phyloP scores from a whole-genome alignment of 1,140 invertebrate genomes.

The Euglossa dilemma region DNA sequence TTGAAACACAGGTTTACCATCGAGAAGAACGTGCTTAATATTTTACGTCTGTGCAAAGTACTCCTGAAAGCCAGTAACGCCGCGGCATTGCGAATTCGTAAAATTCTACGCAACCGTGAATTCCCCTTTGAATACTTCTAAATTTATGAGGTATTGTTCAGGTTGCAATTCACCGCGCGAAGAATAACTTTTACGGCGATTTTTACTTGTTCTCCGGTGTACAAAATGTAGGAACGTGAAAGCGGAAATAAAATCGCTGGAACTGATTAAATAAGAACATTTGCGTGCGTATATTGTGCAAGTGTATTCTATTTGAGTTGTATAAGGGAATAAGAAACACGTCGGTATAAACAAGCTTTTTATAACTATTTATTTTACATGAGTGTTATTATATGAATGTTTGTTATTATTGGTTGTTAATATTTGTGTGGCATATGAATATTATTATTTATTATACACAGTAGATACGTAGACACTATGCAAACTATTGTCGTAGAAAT shows the following conservation, averaged over 20 bases:
- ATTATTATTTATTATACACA: no score
- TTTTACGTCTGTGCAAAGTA: background rate
- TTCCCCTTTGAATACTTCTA: background rate
- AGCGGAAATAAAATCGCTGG: conserved; percentile 3
- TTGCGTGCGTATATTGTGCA: background rate
- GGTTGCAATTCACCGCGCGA: conserved; percentile 20
- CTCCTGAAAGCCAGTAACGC: background rate
- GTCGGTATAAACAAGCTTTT: no score
- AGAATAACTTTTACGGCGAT: conserved; percentile 31
- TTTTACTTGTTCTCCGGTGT: background rate
- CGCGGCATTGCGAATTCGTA: conserved; percentile 4
- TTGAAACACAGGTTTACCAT: background rate
- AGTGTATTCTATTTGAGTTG: background rate
- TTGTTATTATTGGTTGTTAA: no score
- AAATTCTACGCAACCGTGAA: conserved; percentile 19
- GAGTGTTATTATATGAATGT: no score
- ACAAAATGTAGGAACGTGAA: background rate
- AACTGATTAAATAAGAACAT: background rate
- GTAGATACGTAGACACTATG: no score
- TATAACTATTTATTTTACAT: no score
- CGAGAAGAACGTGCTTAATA: background rate
- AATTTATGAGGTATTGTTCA: conserved; percentile 12
- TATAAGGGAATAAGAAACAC: background rate
- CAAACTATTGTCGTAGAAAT: no score
- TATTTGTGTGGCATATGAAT: no score